Percentiles rank a stretch among this genome's conserved stretches.
phyloP scores from a whole-genome alignment of 2,888 invertebrate genomes.

The Steinernema hermaphroditum region DNA sequence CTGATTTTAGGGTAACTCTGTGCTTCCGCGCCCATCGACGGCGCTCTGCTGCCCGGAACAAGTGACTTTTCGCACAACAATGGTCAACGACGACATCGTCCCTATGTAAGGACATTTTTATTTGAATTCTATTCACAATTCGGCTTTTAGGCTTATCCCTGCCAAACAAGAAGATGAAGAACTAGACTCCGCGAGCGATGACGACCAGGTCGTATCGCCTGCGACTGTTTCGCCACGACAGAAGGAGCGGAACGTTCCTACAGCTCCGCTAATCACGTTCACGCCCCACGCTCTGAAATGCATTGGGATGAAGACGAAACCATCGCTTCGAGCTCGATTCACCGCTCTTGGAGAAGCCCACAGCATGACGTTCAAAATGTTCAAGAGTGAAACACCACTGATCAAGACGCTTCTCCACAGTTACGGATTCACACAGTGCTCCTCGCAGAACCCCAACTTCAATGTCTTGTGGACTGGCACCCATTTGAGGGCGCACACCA shows the following conservation, averaged over 20 bases:
- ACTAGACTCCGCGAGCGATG: not conserved
- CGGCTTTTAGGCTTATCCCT: not conserved
- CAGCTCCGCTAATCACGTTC: slow-evolving; percentile 26
- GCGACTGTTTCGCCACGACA: not conserved
- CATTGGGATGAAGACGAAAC: slow-evolving; percentile 29
- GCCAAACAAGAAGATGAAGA: not conserved
- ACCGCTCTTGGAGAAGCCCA: slow-evolving; percentile 45
- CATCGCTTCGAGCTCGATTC: slow-evolving; percentile 17
- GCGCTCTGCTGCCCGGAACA: not conserved
- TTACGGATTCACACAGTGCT: slow-evolving; percentile 68
- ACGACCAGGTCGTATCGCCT: not conserved
- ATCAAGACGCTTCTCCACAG: slow-evolving; percentile 64
- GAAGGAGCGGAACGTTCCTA: not conserved
- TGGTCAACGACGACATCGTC: not conserved
- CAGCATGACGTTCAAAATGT: slow-evolving; percentile 68
- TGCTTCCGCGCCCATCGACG: not conserved
- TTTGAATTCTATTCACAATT: not conserved
- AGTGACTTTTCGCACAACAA: slow-evolving; percentile 5
- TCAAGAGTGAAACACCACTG: slow-evolving; percentile 69
- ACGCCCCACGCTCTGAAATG: slow-evolving; percentile 29
- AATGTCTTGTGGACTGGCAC: slow-evolving; percentile 89
- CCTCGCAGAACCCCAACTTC: slow-evolving; percentile 77
- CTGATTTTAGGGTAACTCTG: slow-evolving; percentile 10
- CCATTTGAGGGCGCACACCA: slow-evolving; percentile 78
- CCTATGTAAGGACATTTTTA: slow-evolving; percentile 3